Conservation (phyloP, 2,888 invertebrate genomes). For the Eristalinus sepulchralis region DNA sequence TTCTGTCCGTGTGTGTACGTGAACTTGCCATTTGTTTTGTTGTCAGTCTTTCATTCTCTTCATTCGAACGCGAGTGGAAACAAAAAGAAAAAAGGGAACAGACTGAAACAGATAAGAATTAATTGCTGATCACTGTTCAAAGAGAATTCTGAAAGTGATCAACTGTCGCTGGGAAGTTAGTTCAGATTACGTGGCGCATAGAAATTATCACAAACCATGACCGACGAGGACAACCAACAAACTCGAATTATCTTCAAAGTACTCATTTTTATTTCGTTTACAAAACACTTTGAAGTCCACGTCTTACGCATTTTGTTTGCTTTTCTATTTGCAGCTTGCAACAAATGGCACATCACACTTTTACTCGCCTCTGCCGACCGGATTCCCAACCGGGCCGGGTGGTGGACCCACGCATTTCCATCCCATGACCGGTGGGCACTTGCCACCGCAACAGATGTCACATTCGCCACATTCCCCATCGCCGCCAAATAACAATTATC, state of each 20-base stretch:
- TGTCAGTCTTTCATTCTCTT: conserved; percentile 26
- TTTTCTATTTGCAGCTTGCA: conserved; percentile 83
- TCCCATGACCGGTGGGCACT: conserved; percentile 78
- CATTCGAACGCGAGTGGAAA: not conserved
- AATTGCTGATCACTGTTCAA: conserved; percentile 15
- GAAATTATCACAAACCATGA: conserved; percentile 1
- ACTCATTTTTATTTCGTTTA: not conserved
- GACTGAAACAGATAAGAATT: conserved; percentile 15
- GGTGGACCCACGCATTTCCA: conserved; percentile 78
- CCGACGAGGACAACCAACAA: conserved; percentile 5
- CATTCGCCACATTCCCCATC: conserved; percentile 87
- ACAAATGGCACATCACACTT: conserved; percentile 88
- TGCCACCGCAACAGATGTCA: conserved; percentile 81
- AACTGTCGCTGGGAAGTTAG: conserved; percentile 9
- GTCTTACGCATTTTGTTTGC: not conserved
- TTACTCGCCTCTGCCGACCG: conserved; percentile 84
- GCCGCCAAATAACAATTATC: conserved; percentile 85
- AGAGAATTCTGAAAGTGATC: not conserved
- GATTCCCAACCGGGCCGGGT: conserved; percentile 82
- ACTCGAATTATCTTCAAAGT: conserved; percentile 60
- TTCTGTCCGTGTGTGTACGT: not conserved
- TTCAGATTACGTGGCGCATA: conserved; percentile 41
- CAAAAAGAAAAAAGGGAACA: not conserved
- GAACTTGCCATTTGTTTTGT: conserved; percentile 19
- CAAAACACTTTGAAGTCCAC: not conserved